A percentile compares a stretch with the other conserved stretches of the same genome.
Conservation (phyloP, 2,113 vertebrate species). For the Catharus minimus region DNA sequence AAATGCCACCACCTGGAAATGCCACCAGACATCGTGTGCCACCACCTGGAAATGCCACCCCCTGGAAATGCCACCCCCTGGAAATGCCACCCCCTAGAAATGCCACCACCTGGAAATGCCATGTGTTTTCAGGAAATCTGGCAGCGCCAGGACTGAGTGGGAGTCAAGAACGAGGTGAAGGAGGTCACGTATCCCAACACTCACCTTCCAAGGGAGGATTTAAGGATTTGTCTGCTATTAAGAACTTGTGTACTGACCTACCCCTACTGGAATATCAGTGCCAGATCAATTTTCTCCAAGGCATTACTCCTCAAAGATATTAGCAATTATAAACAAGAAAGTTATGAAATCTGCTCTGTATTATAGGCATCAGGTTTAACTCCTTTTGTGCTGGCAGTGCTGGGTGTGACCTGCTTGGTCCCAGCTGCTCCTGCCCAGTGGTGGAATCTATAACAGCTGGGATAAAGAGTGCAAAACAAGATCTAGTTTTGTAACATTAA, state of each 20-base stretch:
- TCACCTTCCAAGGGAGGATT: slow-evolving; percentile 20
- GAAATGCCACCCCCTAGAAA: neutral
- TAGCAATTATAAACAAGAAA: neutral
- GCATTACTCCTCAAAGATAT: neutral
- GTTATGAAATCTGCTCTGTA: neutral
- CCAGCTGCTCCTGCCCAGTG: neutral
- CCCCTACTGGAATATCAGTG: slow-evolving; percentile 44
- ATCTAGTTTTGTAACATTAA: slow-evolving; percentile 79
- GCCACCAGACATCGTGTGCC: neutral
- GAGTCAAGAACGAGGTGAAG: rapidly evolving
- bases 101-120: neutral
- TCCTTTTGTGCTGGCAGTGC: neutral
- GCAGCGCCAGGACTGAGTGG: neutral
- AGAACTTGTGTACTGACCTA: slow-evolving; percentile 15
- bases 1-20: neutral
- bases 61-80: neutral
- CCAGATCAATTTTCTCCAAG: slow-evolving; percentile 66
- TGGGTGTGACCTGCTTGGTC: neutral
- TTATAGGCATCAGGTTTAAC: neutral
- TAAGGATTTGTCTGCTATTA: slow-evolving; percentile 37
- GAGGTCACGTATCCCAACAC: neutral
- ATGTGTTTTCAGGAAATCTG: neutral
- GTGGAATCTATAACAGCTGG: neutral
- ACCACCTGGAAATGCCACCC: neutral
- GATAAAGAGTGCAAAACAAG: slow-evolving; percentile 51